These are phyloP conservation scores for Caligus rogercresseyi DNA, from an alignment of 1,140 invertebrate species.

Conservation along the genomic window DNA sequence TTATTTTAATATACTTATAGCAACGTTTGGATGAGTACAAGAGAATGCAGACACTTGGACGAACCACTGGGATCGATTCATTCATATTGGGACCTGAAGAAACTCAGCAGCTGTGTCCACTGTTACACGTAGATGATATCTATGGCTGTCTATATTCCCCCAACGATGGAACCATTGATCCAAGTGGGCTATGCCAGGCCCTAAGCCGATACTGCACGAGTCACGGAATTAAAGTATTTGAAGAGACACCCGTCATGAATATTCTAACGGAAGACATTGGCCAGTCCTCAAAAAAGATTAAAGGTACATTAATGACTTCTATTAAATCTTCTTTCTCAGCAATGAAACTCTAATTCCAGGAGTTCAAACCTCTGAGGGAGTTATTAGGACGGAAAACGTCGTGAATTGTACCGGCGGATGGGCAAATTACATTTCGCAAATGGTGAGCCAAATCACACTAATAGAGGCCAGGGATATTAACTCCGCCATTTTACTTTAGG, in stretches of 20 bases:
- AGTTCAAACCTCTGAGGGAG: conserved; percentile 49
- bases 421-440: conserved; percentile 49
- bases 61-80: conserved; percentile 54
- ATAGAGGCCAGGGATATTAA: no score
- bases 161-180: conserved; percentile 56
- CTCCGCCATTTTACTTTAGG: conserved; percentile 10
- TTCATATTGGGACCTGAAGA: conserved; percentile 48
- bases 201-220: conserved; percentile 47
- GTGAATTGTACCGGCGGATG: conserved; percentile 53
- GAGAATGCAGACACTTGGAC: conserved; percentile 53
- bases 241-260: conserved; percentile 50
- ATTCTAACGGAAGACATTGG: conserved; percentile 43
- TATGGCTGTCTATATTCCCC: conserved; percentile 57
- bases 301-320: background rate
- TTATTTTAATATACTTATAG: conserved; percentile 29
- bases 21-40: conserved; percentile 61
- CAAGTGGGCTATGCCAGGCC: conserved; percentile 53
- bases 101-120: conserved; percentile 53
- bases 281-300: conserved; percentile 38
- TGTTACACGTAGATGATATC: conserved; percentile 51
- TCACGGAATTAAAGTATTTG: conserved; percentile 52
- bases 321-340: background rate
- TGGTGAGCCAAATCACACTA: conserved; percentile 48
- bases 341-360: conserved; percentile 28
- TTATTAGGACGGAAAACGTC: conserved; percentile 50